Conservation (phyloP, 1,140 invertebrate species). For the Leptinotarsa lineolata region DNA sequence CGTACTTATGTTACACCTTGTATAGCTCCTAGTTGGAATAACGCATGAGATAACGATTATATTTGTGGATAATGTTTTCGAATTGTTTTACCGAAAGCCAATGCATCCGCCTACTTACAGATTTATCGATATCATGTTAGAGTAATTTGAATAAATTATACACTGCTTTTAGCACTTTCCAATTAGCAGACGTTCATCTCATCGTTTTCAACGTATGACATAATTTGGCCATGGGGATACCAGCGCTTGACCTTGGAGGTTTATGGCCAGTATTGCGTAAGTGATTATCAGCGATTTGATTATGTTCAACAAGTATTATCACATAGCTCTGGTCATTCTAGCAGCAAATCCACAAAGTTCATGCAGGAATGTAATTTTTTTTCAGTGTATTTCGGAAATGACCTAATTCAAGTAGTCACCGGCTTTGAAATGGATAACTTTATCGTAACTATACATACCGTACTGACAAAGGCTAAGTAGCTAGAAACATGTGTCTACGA, state of each 20-base stretch:
- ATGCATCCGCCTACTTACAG: not conserved
- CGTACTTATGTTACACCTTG: no score
- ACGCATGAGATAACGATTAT: not conserved
- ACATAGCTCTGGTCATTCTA: no score
- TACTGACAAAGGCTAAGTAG: no score
- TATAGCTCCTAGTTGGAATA: no score
- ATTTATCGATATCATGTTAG: slow-evolving; percentile 1
- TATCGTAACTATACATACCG: no score
- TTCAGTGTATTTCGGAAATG: no score
- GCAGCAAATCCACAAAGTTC: no score
- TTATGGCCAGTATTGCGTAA: not conserved
- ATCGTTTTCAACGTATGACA: slow-evolving; percentile 5
- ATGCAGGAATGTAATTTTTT: no score
- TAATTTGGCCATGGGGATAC: not conserved
- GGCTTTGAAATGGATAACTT: no score
- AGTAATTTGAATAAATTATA: not conserved
- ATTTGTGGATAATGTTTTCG: not conserved
- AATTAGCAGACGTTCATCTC: not conserved
- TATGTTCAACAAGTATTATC: no score
- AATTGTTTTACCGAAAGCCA: slow-evolving; percentile 2
- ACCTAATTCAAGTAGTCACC: no score
- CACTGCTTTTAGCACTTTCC: not conserved
- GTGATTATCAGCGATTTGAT: not conserved
- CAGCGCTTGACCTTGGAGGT: slow-evolving; percentile 1
- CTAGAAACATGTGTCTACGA: no score